A percentile compares a stretch with the other conserved stretches of the same genome.
Conservation (phyloP, 2,888 invertebrate species). For the Calameuta pallipes region DNA sequence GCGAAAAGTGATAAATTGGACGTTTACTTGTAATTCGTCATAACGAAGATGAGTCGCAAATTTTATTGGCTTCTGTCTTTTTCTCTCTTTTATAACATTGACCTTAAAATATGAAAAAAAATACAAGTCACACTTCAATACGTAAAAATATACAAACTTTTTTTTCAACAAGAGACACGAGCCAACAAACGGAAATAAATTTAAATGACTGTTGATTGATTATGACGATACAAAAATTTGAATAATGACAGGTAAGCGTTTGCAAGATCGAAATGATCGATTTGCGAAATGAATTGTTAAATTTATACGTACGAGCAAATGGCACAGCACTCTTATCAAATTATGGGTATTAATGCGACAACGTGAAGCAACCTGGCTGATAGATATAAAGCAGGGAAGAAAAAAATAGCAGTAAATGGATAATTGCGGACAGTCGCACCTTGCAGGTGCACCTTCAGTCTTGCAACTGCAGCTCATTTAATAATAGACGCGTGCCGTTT, state of each 20-base stretch:
- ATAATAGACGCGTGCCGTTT: not conserved
- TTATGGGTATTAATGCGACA: not conserved
- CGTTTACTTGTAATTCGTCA: not conserved
- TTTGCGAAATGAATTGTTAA: not conserved
- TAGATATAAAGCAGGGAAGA: not conserved
- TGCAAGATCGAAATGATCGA: not conserved
- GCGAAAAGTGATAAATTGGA: constrained; percentile 16
- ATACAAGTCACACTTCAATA: not conserved
- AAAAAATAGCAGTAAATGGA: not conserved
- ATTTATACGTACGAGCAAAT: not conserved
- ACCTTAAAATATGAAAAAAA: not conserved
- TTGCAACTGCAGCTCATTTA: constrained; percentile 1
- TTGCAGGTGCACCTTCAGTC: not conserved
- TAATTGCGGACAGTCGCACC: not conserved
- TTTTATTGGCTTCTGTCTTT: not conserved
- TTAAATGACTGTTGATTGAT: not conserved
- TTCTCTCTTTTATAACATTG: not conserved
- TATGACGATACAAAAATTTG: not conserved
- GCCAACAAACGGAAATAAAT: not conserved
- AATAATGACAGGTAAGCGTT: not conserved
- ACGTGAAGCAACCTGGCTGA: not conserved
- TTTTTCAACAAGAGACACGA: not conserved
- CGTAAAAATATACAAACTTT: not conserved
- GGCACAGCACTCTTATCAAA: not conserved
- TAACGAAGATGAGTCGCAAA: not conserved